A percentile compares a stretch with the other conserved stretches of the same genome.
phyloP scores from a whole-genome alignment of 2,888 invertebrate species.

The Aproaerema taeniolella region DNA sequence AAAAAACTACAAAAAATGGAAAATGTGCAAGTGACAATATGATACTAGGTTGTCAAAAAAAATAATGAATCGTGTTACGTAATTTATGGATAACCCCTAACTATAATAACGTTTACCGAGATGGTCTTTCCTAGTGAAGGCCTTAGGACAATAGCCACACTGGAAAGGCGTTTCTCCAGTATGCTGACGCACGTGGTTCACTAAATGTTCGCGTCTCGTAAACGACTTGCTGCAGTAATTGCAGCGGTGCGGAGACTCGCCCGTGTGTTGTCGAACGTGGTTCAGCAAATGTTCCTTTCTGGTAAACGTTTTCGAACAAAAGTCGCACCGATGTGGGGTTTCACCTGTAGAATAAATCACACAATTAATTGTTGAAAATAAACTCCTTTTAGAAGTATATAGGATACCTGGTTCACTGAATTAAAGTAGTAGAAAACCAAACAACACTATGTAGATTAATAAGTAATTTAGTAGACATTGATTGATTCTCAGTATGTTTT shows the following conservation, averaged over 20 bases:
- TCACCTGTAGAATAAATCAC: constrained; percentile 76
- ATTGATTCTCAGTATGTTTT: too few relatives aligned
- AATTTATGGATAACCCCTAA: too few relatives aligned
- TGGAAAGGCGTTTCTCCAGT: constrained; percentile 87
- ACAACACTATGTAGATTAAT: too few relatives aligned
- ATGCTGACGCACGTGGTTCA: constrained; percentile 90
- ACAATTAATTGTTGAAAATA: not conserved
- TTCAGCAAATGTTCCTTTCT: constrained; percentile 86
- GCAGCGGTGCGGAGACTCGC: constrained; percentile 90
- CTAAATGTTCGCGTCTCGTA: constrained; percentile 90
- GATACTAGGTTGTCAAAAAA: too few relatives aligned
- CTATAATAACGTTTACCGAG: constrained; percentile 67
- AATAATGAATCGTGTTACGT: too few relatives aligned
- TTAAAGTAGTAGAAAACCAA: too few relatives aligned
- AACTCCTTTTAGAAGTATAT: too few relatives aligned
- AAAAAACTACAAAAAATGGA: too few relatives aligned
- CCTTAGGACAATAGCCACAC: constrained; percentile 91
- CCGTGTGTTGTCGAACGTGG: constrained; percentile 87
- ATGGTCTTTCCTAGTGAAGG: constrained; percentile 90
- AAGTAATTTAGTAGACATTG: too few relatives aligned
- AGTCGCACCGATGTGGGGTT: constrained; percentile 87
- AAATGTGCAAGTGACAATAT: too few relatives aligned
- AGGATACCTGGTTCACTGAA: too few relatives aligned
- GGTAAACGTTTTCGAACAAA: constrained; percentile 88
- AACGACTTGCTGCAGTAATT: constrained; percentile 92